Evolutionary conservation across 2,888 invertebrate genomes (phyloP), one percentile per base, ranked within the genome.

Genomic region (Oscheius sp.): DNA sequence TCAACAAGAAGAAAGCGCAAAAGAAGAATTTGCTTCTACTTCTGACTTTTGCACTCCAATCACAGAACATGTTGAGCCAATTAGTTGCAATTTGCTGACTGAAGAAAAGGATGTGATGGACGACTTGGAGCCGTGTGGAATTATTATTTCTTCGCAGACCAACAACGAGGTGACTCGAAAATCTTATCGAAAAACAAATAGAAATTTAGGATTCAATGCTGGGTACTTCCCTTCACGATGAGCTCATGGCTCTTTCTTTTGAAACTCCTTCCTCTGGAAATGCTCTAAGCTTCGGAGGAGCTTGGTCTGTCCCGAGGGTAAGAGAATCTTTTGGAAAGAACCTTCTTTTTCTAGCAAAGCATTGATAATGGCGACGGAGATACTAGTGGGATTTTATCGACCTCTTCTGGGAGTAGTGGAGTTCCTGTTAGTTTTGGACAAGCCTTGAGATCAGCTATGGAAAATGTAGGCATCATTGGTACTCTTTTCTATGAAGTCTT

Each of bases 211-310:
- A 61, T 42, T 61, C 61, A 4, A 6, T 61, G 25, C 29, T 61
- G n/a, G 76, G 76, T 20, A 76, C 76, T 3, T 82, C 82, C 0
- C 78, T 82, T 29, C 81, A 74, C 29, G 82, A 82, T 64, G 82
- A 82, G 42, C 73, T 82, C 5, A 29, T 77, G 20, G 76, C 66
- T 4, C 37, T 74, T 3, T 71, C 75, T 10, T 50, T n/a, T 12
- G 61, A 34, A n/a, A 3, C 42, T 5, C 25, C 53, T 2, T 37
- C 39, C 1, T n/a, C 52, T n/a, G 65, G 65, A 12, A 65, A 65
- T 25, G 31, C 52, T 5, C 42, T 65, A 20, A 53, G 8, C 17
- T 1, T 34, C 27, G 29, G 25, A 23, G 65, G 65, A 34, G 65
- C 45, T 1, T 65, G 65, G 65, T 27, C 52, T 29, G 42, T 52